These are phyloP conservation scores for Chloropsis hardwickii DNA, from an alignment of 2,113 vertebrate genomes.

Conservation along the genomic window DNA sequence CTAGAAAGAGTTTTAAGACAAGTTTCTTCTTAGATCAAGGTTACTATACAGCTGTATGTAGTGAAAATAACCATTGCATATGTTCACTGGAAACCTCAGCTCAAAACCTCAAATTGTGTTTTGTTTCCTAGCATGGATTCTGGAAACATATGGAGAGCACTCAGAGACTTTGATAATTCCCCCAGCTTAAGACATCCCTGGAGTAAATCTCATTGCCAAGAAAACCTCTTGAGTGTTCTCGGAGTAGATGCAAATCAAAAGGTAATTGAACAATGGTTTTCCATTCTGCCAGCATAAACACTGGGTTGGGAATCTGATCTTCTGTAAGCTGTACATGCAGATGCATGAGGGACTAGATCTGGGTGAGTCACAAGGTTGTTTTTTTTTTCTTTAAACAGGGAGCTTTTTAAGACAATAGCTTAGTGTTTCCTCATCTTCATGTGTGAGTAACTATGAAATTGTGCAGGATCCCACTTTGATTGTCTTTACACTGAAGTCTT, in stretches of 20 bases:
- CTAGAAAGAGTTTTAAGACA: not conserved
- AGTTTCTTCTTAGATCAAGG: not conserved
- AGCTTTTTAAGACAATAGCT: not conserved
- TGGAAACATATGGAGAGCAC: constrained; percentile 60
- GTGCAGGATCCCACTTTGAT: not conserved
- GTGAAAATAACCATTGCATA: not conserved
- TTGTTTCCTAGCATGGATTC: constrained; percentile 62
- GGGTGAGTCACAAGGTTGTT: accelerated
- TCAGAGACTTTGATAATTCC: constrained; percentile 36
- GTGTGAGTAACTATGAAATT: not conserved
- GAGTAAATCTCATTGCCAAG: constrained; percentile 57
- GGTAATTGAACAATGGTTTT: constrained; percentile 43
- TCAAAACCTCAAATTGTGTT: not conserved
- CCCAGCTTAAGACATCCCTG: constrained; percentile 33
- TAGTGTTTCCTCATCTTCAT: not conserved
- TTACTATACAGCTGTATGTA: not conserved
- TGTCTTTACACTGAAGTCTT: not conserved
- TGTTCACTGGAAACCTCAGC: not conserved
- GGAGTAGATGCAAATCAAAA: constrained; percentile 64
- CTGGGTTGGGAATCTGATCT: not conserved
- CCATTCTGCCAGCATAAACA: not conserved
- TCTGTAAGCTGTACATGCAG: not conserved
- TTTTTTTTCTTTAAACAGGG: not conserved
- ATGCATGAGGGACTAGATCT: not conserved
- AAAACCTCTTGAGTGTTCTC: constrained; percentile 67